A percentile compares a stretch with the other conserved stretches of the same genome.
Conservation (phyloP, 23 tunicate genomes). For the Halocynthia aurantium region DNA sequence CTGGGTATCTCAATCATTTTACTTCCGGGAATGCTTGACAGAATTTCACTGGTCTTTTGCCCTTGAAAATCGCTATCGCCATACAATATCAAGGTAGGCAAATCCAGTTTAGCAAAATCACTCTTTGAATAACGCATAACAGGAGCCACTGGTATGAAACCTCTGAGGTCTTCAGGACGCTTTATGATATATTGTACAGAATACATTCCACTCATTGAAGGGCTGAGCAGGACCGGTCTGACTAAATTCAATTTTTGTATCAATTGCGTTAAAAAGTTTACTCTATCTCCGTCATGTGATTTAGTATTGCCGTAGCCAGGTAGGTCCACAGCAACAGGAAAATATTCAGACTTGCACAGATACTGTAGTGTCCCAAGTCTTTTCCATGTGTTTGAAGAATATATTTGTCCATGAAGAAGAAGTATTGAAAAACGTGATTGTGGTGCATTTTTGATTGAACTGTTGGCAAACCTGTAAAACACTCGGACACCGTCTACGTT, state of each 20-base stretch:
- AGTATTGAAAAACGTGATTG: constrained; percentile 25
- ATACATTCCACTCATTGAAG: constrained; percentile 67
- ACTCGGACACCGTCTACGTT: constrained; percentile 2
- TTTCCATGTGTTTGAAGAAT: constrained; percentile 58
- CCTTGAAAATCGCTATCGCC: constrained; percentile 49
- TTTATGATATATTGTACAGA: constrained; percentile 50
- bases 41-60: not conserved
- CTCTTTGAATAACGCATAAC: not conserved
- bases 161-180: constrained; percentile 17
- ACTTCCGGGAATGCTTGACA: constrained; percentile 26
- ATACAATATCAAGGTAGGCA: constrained; percentile 49
- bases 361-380: constrained; percentile 29
- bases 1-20: constrained; percentile 30
- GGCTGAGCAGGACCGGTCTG: constrained; percentile 44
- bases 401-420: constrained; percentile 74
- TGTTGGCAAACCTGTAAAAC: constrained; percentile 12
- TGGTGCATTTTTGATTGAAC: not conserved
- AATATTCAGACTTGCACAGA: constrained; percentile 32
- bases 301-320: constrained; percentile 71
- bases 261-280: constrained; percentile 21
- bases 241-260: constrained; percentile 2
- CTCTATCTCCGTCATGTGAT: not conserved
- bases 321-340: constrained; percentile 65
- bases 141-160: constrained; percentile 62
- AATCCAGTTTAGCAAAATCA: constrained; percentile 10